Percentiles rank a stretch among this genome's conserved stretches.
Evolutionary conservation across 92 coral and sea anemone genomes (phyloP).

Genomic region (Epizoanthus illoricatus): DNA sequence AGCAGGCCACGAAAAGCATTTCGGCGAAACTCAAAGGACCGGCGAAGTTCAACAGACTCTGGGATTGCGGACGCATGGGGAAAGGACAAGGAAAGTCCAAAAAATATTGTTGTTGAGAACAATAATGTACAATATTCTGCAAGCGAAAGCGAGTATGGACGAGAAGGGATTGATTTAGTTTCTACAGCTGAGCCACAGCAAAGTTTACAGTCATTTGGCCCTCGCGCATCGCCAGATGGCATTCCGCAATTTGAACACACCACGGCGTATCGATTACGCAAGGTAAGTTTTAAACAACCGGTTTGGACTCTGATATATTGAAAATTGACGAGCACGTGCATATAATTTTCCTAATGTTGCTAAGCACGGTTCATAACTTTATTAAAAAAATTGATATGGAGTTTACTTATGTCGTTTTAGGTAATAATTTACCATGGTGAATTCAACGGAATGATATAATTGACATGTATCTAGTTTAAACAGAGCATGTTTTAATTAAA

Average conservation of each 20-base stretch:
- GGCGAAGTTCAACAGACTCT: constrained; percentile 35
- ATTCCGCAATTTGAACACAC: background rate
- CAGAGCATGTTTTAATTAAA: background rate
- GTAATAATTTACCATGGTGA: no score
- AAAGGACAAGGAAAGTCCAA: constrained; percentile 17
- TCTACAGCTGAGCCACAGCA: constrained; percentile 43
- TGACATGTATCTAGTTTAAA: no score
- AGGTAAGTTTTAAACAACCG: constrained; percentile 37
- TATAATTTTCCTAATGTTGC: background rate
- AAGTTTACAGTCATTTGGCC: constrained; percentile 13
- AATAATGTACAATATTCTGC: background rate
- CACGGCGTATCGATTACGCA: constrained; percentile 30
- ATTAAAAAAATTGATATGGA: background rate
- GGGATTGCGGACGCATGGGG: constrained; percentile 61
- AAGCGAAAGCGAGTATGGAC: constrained; percentile 62
- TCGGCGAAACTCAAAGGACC: constrained; percentile 26
- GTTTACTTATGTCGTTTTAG: no score
- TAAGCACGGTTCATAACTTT: background rate
- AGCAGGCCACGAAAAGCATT: constrained; percentile 29
- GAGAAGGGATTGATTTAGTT: constrained; percentile 65
- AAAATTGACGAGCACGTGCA: background rate
- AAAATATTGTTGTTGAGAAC: background rate
- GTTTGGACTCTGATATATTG: background rate
- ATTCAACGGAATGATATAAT: no score
- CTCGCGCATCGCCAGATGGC: constrained; percentile 40